These are phyloP conservation scores for Siphlonurus alternatus DNA, from an alignment of 2,888 invertebrate genomes.

Conservation along the genomic window DNA sequence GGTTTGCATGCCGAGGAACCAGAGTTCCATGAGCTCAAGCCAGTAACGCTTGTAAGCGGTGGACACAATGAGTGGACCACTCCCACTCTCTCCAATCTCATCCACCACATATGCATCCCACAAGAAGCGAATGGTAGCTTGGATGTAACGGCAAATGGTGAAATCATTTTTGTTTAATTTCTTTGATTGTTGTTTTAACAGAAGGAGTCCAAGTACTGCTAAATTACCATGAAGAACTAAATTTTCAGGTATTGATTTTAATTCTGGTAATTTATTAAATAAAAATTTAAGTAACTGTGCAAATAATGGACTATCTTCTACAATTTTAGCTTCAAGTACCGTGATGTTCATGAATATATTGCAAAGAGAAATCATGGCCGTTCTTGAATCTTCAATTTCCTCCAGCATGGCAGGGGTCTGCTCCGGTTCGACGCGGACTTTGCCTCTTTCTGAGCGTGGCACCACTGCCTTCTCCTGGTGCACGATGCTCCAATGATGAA, in stretches of 20 bases:
- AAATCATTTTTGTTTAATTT: conserved; percentile 77
- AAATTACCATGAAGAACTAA: conserved; percentile 72
- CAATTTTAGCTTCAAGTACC: conserved; percentile 68
- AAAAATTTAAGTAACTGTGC: conserved; percentile 68
- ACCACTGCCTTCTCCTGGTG: conserved; percentile 69
- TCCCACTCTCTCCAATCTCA: conserved; percentile 63
- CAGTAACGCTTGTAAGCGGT: conserved; percentile 75
- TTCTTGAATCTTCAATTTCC: conserved; percentile 68
- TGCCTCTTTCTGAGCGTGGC: conserved; percentile 61
- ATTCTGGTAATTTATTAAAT: conserved; percentile 65
- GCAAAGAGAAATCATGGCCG: conserved; percentile 74
- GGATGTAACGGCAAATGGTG: conserved; percentile 75
- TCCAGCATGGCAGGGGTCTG: conserved; percentile 57
- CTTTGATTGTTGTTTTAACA: conserved; percentile 67
- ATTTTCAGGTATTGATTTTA: conserved; percentile 69
- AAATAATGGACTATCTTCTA: conserved; percentile 60
- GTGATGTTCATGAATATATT: conserved; percentile 87
- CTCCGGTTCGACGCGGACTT: conserved; percentile 56
- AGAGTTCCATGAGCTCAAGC: conserved; percentile 78
- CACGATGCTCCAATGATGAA: conserved; percentile 74
- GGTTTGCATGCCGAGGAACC: conserved; percentile 91
- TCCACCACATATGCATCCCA: conserved; percentile 89
- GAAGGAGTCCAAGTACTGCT: conserved; percentile 61
- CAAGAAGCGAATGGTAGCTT: conserved; percentile 73
- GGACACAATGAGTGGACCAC: conserved; percentile 54